phyloP scores from a whole-genome alignment of 1,140 invertebrate species.

The Probaryconus sp. region DNA sequence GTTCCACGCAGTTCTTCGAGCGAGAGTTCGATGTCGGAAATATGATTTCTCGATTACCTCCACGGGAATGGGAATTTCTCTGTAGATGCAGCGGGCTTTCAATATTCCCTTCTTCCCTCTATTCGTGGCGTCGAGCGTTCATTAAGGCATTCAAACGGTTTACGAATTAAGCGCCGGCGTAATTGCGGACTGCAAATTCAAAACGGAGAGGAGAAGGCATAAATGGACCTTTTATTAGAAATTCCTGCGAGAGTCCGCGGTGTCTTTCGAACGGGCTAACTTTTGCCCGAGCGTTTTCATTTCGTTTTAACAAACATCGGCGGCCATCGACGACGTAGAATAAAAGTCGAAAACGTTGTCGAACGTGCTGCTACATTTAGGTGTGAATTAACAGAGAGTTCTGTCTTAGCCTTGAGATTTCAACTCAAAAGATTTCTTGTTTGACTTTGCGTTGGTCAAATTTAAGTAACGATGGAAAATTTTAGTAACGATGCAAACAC shows the following conservation, averaged over 20 bases:
- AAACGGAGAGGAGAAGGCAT: conserved; percentile 54
- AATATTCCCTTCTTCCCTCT: conserved; percentile 46
- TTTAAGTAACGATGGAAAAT: no score
- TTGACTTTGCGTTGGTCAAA: no score
- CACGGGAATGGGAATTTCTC: conserved; percentile 61
- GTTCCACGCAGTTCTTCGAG: conserved; percentile 12
- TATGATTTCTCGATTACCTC: conserved; percentile 64
- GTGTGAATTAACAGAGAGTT: conserved; percentile 9
- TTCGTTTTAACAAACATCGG: conserved; percentile 37
- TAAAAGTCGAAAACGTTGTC: conserved; percentile 30
- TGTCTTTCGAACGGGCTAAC: conserved; percentile 44
- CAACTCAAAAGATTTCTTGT: no score
- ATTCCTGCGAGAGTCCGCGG: conserved; percentile 43
- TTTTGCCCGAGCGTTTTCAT: conserved; percentile 39
- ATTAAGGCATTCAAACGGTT: conserved; percentile 67
- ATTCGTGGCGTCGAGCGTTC: conserved; percentile 49
- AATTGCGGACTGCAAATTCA: conserved; percentile 65
- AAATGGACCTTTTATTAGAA: conserved; percentile 57
- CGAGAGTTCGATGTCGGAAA: conserved; percentile 57
- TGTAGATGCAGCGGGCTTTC: conserved; percentile 45
- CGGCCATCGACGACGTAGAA: conserved; percentile 2
- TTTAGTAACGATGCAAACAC: no score
- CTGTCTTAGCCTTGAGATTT: no score
- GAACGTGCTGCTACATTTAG: conserved; percentile 5
- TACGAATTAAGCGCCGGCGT: conserved; percentile 65